These are phyloP conservation scores for Pseudopleuronectes americanus DNA, from an alignment of 2,797 vertebrate species.

Conservation along the genomic window DNA sequence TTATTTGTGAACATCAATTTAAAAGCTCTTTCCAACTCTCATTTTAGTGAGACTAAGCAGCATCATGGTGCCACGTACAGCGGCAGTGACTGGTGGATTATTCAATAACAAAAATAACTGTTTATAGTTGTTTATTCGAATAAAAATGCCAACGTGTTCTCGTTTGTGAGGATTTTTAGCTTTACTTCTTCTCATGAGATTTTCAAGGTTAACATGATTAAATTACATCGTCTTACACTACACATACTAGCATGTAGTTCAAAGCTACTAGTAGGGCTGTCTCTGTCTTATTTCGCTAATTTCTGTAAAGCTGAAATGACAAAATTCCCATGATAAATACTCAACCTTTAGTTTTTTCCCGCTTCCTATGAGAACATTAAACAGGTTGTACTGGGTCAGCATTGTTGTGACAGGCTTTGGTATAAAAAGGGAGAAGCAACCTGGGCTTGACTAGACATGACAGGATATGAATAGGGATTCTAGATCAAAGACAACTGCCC, in stretches of 20 bases:
- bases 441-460: slow-evolving; percentile 67
- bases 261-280: neutral
- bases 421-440: slow-evolving; percentile 62
- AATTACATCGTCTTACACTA: neutral
- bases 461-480: slow-evolving; percentile 80
- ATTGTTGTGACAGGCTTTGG: slow-evolving; percentile 71
- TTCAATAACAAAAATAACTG: no score
- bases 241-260: neutral
- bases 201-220: neutral
- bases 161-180: no score
- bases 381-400: slow-evolving; percentile 66
- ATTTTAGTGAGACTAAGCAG: no score
- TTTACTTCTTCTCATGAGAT: neutral
- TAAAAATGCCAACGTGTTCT: no score
- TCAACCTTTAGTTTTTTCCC: slow-evolving; percentile 17
- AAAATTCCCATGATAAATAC: slow-evolving; percentile 48
- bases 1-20: neutral
- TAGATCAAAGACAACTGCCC: slow-evolving; percentile 81
- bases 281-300: slow-evolving; percentile 1
- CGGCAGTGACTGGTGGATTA: no score
- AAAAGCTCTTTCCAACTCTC: neutral
- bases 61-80: no score
- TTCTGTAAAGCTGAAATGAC: slow-evolving; percentile 28
- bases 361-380: slow-evolving; percentile 26
- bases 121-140: no score